Evolutionary conservation across 2,888 invertebrate species (phyloP).

Genomic region (Ptilodon capucinus): DNA sequence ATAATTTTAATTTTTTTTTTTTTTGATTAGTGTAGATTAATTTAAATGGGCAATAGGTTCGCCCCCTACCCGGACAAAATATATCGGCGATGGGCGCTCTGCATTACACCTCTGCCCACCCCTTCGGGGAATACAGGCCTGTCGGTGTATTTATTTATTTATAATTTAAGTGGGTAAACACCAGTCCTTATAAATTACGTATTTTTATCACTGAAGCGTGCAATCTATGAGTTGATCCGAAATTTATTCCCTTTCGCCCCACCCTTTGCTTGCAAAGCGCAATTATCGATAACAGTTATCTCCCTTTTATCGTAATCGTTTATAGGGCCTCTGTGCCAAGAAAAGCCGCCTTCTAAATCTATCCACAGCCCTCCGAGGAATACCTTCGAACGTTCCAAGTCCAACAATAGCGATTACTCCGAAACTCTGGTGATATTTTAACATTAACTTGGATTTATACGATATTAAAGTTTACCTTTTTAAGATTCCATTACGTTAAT

Average conservation of each 20-base stretch:
- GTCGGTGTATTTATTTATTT: too few relatives aligned
- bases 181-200: too few relatives aligned
- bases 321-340: neutral
- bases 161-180: too few relatives aligned
- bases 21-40: too few relatives aligned
- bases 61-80: too few relatives aligned
- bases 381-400: conserved; percentile 10
- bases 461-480: conserved; percentile 13
- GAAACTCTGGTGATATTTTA: conserved; percentile 33
- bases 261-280: neutral
- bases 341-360: neutral
- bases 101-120: too few relatives aligned
- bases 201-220: neutral
- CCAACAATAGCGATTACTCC: conserved; percentile 6
- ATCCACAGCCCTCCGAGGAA: conserved; percentile 4
- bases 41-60: too few relatives aligned
- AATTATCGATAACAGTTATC: conserved; percentile 1
- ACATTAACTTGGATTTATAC: conserved; percentile 46
- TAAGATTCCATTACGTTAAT: conserved; percentile 12
- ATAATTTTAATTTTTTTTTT: too few relatives aligned
- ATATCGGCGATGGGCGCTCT: too few relatives aligned
- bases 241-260: neutral
- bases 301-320: neutral
- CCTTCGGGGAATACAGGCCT: too few relatives aligned
- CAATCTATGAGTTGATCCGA: neutral